Conservation (phyloP, 2,113 vertebrate genomes). For the Phrynosoma blainvillii region DNA sequence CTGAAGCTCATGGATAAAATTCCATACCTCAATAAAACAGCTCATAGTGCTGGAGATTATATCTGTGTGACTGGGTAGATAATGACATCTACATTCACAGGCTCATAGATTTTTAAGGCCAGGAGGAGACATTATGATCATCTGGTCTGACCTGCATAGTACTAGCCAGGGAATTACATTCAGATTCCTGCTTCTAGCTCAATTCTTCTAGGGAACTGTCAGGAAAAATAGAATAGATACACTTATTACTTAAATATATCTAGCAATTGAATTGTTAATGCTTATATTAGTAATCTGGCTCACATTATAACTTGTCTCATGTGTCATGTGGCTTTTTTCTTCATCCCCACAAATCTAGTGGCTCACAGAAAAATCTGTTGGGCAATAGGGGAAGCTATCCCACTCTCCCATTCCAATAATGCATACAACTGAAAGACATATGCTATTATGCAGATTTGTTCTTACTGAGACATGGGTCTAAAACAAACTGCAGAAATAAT, state of each 20-base stretch:
- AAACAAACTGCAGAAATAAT: no score
- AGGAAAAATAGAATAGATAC: not conserved
- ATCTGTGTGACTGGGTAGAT: not conserved
- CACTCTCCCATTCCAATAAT: not conserved
- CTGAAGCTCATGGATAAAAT: conserved; percentile 26
- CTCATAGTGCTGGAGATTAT: conserved; percentile 23
- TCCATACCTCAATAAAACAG: conserved; percentile 7
- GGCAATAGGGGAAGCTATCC: not conserved
- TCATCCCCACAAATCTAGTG: not conserved
- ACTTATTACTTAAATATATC: not conserved
- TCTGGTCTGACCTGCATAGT: conserved; percentile 1
- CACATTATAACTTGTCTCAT: not conserved
- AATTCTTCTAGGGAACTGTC: not conserved
- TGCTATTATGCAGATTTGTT: no score
- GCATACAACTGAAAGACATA: not conserved
- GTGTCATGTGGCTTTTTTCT: not conserved
- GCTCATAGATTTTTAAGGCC: conserved; percentile 1
- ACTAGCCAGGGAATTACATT: not conserved
- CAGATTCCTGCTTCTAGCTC: not conserved
- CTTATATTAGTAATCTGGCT: not conserved
- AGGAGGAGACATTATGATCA: not conserved
- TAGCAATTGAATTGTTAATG: not conserved
- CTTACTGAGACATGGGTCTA: no score
- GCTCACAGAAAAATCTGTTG: not conserved
- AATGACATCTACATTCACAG: conserved; percentile 15